phyloP scores from a whole-genome alignment of 2,797 vertebrate genomes.

The Catostomus latipinnis region DNA sequence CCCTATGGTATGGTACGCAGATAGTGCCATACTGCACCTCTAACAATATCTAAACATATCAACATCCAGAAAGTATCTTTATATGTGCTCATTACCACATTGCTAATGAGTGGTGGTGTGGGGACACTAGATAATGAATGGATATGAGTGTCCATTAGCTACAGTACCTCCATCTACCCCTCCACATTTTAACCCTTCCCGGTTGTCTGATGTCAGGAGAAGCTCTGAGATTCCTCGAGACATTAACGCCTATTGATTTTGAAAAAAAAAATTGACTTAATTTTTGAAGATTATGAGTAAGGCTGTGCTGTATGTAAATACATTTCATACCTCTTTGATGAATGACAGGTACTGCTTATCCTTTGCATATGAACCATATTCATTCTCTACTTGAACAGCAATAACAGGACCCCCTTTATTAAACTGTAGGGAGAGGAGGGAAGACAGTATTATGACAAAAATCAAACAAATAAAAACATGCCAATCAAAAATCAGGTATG shows the following conservation, averaged over 20 bases:
- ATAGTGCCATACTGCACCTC: too few species aligned
- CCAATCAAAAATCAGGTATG: background rate
- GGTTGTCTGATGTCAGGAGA: constrained; percentile 87
- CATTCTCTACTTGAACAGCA: constrained; percentile 93
- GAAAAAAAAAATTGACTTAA: background rate
- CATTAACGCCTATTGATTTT: constrained; percentile 77
- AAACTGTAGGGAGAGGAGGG: constrained; percentile 75
- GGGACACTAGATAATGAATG: background rate
- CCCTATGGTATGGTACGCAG: too few species aligned
- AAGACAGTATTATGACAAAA: constrained; percentile 14
- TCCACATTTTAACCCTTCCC: constrained; percentile 79
- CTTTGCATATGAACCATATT: constrained; percentile 90
- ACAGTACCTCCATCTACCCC: constrained; percentile 82
- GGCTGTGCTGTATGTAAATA: too few species aligned
- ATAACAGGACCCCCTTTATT: constrained; percentile 89
- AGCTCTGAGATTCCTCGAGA: constrained; percentile 86
- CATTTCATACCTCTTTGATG: constrained; percentile 79
- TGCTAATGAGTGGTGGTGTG: background rate
- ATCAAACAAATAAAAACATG: constrained; percentile 45
- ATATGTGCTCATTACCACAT: background rate
- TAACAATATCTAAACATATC: background rate
- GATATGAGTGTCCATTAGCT: constrained; percentile 33
- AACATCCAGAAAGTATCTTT: background rate
- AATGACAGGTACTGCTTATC: constrained; percentile 87
- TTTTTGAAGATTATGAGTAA: too few species aligned